These are phyloP conservation scores for Drosophila melanosoma DNA, from an alignment of 2,888 invertebrate species.

Conservation along the genomic window DNA sequence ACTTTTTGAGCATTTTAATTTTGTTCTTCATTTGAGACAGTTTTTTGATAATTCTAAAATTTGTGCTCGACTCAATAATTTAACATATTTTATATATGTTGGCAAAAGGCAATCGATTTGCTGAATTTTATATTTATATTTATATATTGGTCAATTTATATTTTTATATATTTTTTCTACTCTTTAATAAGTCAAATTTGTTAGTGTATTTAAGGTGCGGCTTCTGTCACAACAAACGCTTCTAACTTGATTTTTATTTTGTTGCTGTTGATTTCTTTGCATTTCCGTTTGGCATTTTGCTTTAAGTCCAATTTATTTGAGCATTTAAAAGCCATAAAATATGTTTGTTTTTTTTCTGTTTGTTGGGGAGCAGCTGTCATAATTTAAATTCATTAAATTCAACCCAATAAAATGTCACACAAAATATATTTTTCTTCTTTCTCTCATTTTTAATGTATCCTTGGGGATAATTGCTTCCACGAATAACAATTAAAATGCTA, in stretches of 20 bases:
- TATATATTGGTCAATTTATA: not conserved
- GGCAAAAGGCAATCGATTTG: not conserved
- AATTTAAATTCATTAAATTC: constrained; percentile 76
- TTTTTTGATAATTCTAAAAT: not conserved
- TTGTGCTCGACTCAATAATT: not conserved
- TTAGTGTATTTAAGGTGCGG: constrained; percentile 6
- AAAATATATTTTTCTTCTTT: constrained; percentile 13
- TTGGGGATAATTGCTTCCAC: constrained; percentile 64
- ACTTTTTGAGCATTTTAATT: not conserved
- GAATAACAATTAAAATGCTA: constrained; percentile 72
- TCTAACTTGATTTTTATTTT: constrained; percentile 22
- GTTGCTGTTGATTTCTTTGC: constrained; percentile 42
- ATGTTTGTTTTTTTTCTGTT: constrained; percentile 50
- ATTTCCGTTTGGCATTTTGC: constrained; percentile 64
- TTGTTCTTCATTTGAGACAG: no score
- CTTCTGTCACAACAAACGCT: not conserved
- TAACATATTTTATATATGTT: fast-evolving
- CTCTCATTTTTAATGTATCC: constrained; percentile 10
- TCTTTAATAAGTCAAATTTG: not conserved
- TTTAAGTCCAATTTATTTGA: constrained; percentile 74
- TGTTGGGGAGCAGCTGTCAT: constrained; percentile 63
- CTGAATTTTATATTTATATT: not conserved
- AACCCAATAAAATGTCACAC: constrained; percentile 61
- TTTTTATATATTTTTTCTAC: not conserved
- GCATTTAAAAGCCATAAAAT: constrained; percentile 71